Percentiles rank a stretch among this genome's conserved stretches.
phyloP scores from a whole-genome alignment of 2,888 invertebrate species.

The Latrodectus hesperus region DNA sequence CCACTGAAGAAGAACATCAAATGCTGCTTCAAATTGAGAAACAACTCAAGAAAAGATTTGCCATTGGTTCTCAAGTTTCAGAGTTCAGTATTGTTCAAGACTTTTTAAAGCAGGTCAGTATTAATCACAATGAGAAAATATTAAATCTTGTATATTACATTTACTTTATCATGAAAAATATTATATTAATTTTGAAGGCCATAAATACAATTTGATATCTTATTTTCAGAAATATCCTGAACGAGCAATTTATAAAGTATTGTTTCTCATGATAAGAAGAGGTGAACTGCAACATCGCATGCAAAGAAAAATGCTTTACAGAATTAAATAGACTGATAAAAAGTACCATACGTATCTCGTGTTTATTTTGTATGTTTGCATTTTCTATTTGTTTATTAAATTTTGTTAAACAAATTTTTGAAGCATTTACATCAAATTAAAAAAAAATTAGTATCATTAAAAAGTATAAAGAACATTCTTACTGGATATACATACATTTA shows the following conservation, averaged over 20 bases:
- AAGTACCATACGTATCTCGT: no score
- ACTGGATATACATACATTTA: no score
- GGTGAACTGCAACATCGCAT: slow-evolving; percentile 97
- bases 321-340: slow-evolving; percentile 81
- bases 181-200: no score
- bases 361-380: no score
- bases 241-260: slow-evolving; percentile 89
- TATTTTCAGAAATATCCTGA: slow-evolving; percentile 83
- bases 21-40: slow-evolving; percentile 91
- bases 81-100: slow-evolving; percentile 95
- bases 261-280: slow-evolving; percentile 93
- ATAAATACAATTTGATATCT: neutral
- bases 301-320: slow-evolving; percentile 97
- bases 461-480: no score
- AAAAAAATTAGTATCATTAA: no score
- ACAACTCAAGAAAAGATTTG: slow-evolving; percentile 93
- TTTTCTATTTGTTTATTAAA: no score
- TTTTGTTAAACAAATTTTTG: no score
- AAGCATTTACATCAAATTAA: no score
- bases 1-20: slow-evolving; percentile 94
- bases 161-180: neutral
- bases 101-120: slow-evolving; percentile 77
- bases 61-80: slow-evolving; percentile 96
- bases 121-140: neutral
- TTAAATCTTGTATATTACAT: neutral